Conservation (phyloP, 2,113 vertebrate genomes). For the Cephalopholis sonnerati region DNA sequence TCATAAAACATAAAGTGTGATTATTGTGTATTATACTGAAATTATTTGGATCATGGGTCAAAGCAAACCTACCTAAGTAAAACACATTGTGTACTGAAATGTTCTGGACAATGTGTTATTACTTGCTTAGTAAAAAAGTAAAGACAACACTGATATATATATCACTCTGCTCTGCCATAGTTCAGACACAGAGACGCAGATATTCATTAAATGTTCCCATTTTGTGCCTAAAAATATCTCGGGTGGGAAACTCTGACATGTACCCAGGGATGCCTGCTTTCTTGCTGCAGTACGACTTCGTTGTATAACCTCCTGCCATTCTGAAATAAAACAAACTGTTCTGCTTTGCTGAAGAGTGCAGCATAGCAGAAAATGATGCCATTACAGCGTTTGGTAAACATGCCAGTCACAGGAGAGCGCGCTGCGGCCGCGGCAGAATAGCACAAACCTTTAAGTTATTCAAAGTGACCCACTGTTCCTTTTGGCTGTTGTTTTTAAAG, state of each 20-base stretch:
- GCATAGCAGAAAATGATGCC: conserved; percentile 84
- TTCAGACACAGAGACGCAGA: background rate
- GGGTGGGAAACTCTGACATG: conserved; percentile 80
- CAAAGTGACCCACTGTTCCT: conserved; percentile 49
- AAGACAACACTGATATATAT: background rate
- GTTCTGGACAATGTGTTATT: background rate
- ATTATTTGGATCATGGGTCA: background rate
- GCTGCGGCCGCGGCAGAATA: conserved; percentile 17
- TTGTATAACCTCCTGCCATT: conserved; percentile 68
- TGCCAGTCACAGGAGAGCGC: conserved; percentile 78
- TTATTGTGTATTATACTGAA: background rate
- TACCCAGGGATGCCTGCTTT: conserved; percentile 52
- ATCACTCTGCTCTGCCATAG: background rate
- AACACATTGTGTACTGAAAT: background rate
- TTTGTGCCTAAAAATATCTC: conserved; percentile 78
- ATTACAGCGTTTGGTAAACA: conserved; percentile 81
- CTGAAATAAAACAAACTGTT: conserved; percentile 83
- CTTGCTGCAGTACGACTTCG: conserved; percentile 39
- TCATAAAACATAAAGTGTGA: background rate
- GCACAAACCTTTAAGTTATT: conserved; percentile 58
- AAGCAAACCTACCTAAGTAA: background rate
- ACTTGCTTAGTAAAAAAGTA: background rate
- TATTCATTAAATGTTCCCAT: conserved; percentile 43
- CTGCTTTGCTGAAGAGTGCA: conserved; percentile 81
- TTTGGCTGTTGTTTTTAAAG: conserved; percentile 64